These are phyloP conservation scores for Halcyon smyrnensis DNA, from an alignment of 2,797 vertebrate genomes.

Conservation along the genomic window DNA sequence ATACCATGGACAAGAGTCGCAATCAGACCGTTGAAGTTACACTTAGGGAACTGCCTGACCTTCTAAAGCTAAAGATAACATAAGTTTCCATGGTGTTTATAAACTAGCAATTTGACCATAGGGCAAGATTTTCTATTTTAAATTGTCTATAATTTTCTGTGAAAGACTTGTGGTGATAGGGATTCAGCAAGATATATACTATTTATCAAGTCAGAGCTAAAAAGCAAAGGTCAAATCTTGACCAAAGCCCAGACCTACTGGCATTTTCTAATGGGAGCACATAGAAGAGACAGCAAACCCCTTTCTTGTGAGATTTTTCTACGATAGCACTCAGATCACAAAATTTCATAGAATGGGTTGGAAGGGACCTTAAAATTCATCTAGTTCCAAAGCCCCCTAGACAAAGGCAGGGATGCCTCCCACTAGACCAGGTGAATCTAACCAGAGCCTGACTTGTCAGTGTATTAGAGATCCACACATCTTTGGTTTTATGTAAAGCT, in stretches of 20 bases:
- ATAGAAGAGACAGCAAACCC: neutral
- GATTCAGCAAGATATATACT: neutral
- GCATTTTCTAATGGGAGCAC: rapidly evolving
- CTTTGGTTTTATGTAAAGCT: neutral
- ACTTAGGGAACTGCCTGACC: rapidly evolving
- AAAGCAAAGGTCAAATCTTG: neutral
- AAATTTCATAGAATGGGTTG: neutral
- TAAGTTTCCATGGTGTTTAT: neutral
- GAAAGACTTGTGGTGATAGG: neutral
- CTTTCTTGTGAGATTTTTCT: neutral
- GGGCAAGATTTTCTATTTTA: no score
- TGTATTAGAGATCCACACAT: neutral
- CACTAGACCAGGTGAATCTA: neutral
- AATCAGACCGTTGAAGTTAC: neutral
- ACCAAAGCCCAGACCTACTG: neutral
- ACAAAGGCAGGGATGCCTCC: no score
- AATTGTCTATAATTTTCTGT: neutral
- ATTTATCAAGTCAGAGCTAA: neutral
- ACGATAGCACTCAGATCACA: neutral
- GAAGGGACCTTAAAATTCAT: no score
- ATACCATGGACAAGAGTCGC: rapidly evolving
- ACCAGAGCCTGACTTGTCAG: neutral
- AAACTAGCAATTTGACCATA: neutral
- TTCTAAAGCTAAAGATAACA: rapidly evolving
- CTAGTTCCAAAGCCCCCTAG: no score